A percentile compares a stretch with the other conserved stretches of the same genome.
These are phyloP conservation scores for Pterocles orientalis DNA, from an alignment of 2,113 vertebrate genomes.

Conservation along the genomic window DNA sequence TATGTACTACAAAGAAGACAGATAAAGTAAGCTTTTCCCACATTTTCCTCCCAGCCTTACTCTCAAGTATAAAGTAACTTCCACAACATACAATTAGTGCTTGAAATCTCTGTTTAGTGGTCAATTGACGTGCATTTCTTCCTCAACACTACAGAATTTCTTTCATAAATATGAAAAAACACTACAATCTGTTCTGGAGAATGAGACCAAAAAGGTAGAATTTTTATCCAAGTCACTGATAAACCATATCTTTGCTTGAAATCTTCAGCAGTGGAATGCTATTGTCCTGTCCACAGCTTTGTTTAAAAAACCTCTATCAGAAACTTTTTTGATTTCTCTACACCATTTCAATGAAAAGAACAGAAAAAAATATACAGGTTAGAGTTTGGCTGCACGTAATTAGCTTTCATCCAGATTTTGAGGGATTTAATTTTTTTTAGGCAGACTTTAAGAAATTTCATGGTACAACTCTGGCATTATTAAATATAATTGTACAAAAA, in stretches of 20 bases:
- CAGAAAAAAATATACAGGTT: background rate
- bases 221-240: background rate
- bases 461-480: background rate
- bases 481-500: background rate
- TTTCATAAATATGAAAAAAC: background rate
- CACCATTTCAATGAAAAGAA: background rate
- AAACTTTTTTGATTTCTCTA: background rate
- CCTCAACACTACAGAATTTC: background rate
- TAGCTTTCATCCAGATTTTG: background rate
- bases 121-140: background rate
- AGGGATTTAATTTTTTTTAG: background rate
- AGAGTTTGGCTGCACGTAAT: background rate
- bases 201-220: background rate
- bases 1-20: background rate
- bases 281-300: background rate
- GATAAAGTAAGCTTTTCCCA: background rate
- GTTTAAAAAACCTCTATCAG: background rate
- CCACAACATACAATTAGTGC: background rate
- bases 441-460: background rate
- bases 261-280: background rate
- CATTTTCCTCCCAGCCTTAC: background rate
- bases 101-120: background rate
- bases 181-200: background rate
- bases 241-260: background rate
- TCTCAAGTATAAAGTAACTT: background rate